Base-by-base conservation (phyloP, 1,140 invertebrate species). In the Amphibalanus amphitrite region DNA sequence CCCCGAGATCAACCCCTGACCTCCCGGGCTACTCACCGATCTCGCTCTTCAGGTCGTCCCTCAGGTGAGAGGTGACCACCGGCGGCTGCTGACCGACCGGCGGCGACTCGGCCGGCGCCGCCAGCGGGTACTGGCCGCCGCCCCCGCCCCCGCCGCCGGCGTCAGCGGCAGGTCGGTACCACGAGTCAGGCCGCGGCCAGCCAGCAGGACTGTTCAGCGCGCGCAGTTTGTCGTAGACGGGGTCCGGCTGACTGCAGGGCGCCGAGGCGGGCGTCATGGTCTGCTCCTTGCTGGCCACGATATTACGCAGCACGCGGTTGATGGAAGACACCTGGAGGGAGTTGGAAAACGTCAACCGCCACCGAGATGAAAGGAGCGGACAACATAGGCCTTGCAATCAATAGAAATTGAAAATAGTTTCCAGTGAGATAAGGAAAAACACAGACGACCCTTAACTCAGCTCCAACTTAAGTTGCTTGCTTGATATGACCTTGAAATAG, bases 301-400 rank as follows among this genome's bases (percentile, higher is more conserved):
- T 77, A 79, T 84, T 85, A 26, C 84, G 78, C 38, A 85, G 75
- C 13, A 85, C 84, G 8, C 84, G 79, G 75, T 85, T 85, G 69
- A 86, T 85, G 26, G 85, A 85, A 17, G 85, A 86, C n/a, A 85
- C 84, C 84, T 85, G 75, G 68, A 15, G n/a, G 17, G 47, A 38
- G 33, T 6, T 15, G 33, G 33, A 15, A 15, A 4, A 38, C 4
- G 33, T 38, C 33, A 38, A 15, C n/a, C n/a, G 33, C 15, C 33
- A 38, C 4, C 33, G 33, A 38, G 33, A 15, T 15, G 33, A 38
- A n/a, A n/a, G n/a, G n/a, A n/a, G n/a, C n/a, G n/a, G n/a, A n/a
- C n/a, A n/a, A n/a, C n/a, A n/a, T n/a, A n/a, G n/a, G n/a, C n/a
- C n/a, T n/a, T n/a, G n/a, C n/a, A n/a, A n/a, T n/a, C n/a, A n/a